These are phyloP conservation scores for Cephus spinipes DNA, from an alignment of 2,888 invertebrate genomes.

Conservation along the genomic window DNA sequence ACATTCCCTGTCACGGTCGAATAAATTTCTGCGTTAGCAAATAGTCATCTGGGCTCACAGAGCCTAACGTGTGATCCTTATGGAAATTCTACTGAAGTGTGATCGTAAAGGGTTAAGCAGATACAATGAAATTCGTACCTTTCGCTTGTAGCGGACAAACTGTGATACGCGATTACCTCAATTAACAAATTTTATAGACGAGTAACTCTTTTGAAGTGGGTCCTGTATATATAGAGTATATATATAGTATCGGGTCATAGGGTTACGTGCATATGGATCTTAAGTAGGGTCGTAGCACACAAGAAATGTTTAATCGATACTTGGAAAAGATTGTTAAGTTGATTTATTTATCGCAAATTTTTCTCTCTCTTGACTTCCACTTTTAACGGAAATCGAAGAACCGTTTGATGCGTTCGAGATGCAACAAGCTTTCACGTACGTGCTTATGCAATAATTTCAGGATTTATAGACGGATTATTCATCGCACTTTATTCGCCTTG, in stretches of 20 bases:
- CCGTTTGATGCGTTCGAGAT: background rate
- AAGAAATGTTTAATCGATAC: background rate
- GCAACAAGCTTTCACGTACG: background rate
- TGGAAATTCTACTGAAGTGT: too few relatives aligned
- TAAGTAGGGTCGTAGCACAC: background rate
- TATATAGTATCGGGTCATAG: background rate
- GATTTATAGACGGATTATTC: background rate
- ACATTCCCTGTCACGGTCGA: background rate
- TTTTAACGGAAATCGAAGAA: background rate
- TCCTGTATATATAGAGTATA: background rate
- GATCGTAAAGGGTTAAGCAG: background rate
- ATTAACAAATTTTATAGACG: background rate
- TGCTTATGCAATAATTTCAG: background rate
- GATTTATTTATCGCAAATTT: background rate
- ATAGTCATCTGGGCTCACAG: background rate
- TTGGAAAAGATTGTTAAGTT: background rate
- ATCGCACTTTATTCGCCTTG: background rate
- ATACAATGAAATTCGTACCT: background rate
- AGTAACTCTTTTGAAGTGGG: background rate
- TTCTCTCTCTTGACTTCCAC: background rate
- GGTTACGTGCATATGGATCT: background rate
- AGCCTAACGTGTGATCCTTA: too few relatives aligned
- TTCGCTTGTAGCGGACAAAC: background rate
- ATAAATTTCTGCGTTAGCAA: conserved; percentile 20
- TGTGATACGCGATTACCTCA: background rate